Evolutionary conservation across 2,113 vertebrate genomes (phyloP).

Genomic region (Lycaon pictus): DNA sequence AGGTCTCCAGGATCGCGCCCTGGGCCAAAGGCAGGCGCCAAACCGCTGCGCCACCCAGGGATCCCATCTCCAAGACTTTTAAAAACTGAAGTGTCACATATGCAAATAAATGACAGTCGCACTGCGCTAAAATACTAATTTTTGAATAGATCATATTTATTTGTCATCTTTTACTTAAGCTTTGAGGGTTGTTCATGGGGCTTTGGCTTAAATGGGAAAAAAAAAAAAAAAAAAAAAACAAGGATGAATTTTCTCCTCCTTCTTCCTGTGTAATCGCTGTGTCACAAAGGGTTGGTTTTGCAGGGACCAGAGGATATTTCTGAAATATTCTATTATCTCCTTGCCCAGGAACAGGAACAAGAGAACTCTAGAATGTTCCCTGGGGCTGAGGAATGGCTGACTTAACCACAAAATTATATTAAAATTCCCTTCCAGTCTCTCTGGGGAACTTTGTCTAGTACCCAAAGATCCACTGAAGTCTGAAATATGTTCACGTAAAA

Average conservation of each 20-base stretch:
- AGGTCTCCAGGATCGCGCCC: too few relatives aligned
- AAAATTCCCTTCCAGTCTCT: background rate
- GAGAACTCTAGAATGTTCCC: background rate
- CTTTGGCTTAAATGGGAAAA: background rate
- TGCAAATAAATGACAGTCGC: background rate
- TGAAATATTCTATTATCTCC: background rate
- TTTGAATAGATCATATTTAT: background rate
- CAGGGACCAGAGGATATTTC: background rate
- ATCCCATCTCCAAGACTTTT: background rate
- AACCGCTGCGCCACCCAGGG: too few relatives aligned
- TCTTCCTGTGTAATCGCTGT: background rate
- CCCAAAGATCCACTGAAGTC: background rate
- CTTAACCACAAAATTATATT: constrained; percentile 1
- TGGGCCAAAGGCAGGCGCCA: too few relatives aligned
- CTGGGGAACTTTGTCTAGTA: background rate
- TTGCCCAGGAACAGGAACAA: background rate
- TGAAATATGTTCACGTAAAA: background rate
- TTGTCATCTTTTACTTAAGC: background rate
- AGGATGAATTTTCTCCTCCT: background rate
- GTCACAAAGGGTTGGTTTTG: background rate
- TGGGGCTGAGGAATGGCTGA: background rate
- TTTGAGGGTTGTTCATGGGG: background rate
- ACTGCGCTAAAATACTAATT: background rate
- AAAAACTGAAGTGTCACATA: background rate
- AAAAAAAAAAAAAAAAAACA: background rate